These are phyloP conservation scores for Varecia variegata DNA, from an alignment of 2,797 vertebrate species.

Conservation along the genomic window DNA sequence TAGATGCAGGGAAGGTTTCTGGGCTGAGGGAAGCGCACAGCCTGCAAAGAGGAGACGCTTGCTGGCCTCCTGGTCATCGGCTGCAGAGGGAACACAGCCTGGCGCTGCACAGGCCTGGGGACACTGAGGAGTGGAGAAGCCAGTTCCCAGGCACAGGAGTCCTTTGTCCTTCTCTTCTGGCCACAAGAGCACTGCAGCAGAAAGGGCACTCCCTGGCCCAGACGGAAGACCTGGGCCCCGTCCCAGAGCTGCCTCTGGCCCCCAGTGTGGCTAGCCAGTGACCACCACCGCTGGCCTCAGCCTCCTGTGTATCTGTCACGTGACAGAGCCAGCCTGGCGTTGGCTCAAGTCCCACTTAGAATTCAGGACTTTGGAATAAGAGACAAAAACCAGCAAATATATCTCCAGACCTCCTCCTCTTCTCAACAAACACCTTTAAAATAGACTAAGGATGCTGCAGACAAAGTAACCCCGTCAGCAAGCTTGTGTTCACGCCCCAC, in stretches of 20 bases:
- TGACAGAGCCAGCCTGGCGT: neutral
- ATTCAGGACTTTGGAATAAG: neutral
- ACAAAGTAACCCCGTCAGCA: neutral
- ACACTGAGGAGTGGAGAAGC: neutral
- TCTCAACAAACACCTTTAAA: neutral
- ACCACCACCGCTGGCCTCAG: neutral
- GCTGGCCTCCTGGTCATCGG: neutral
- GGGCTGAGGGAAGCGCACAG: neutral
- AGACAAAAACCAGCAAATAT: neutral
- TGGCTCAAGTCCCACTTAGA: neutral
- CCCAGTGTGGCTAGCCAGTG: neutral
- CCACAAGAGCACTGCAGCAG: neutral
- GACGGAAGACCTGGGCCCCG: neutral
- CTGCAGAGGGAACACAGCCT: neutral
- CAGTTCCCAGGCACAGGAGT: slow-evolving; percentile 1
- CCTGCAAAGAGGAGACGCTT: neutral
- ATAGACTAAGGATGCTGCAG: neutral
- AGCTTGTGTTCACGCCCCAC: neutral
- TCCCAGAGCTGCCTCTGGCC: slow-evolving; percentile 4
- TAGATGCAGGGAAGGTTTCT: neutral
- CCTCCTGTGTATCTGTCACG: neutral
- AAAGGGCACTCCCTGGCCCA: neutral
- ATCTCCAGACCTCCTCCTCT: neutral
- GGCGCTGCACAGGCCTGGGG: neutral
- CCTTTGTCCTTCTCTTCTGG: neutral